A percentile compares a stretch with the other conserved stretches of the same genome.
phyloP scores from a whole-genome alignment of 2,888 invertebrate species.

The Bembecia ichneumoniformis region DNA sequence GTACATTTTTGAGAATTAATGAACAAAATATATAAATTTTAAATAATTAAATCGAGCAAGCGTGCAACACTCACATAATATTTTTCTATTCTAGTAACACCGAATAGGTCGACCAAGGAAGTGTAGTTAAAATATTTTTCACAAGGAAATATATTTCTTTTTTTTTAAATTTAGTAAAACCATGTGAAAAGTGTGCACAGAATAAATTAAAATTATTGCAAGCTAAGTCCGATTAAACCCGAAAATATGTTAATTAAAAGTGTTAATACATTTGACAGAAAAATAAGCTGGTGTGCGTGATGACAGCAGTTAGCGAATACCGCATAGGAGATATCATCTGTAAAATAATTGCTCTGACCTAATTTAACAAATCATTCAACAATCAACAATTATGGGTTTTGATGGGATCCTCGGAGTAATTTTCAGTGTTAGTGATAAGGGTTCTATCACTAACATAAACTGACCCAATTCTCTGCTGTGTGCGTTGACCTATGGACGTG shows the following conservation, averaged over 20 bases:
- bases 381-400: slow-evolving; percentile 21
- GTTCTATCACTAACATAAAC: slow-evolving; percentile 40
- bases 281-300: slow-evolving; percentile 27
- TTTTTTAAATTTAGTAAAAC: slow-evolving; percentile 42
- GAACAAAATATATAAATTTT: too few species aligned
- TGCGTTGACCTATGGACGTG: slow-evolving; percentile 66
- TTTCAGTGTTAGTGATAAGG: slow-evolving; percentile 15
- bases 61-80: background rate
- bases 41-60: too few species aligned
- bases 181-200: slow-evolving; percentile 29
- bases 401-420: slow-evolving; percentile 16
- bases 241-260: slow-evolving; percentile 32
- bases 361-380: slow-evolving; percentile 16
- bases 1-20: too few species aligned
- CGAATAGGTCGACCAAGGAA: slow-evolving; percentile 52
- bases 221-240: slow-evolving; percentile 24
- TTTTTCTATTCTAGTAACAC: slow-evolving; percentile 35
- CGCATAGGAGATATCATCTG: slow-evolving; percentile 41
- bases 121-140: slow-evolving; percentile 40
- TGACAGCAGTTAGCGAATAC: slow-evolving; percentile 42
- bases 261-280: slow-evolving; percentile 32
- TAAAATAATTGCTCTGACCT: slow-evolving; percentile 29
- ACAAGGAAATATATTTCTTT: slow-evolving; percentile 41
- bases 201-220: slow-evolving; percentile 29
- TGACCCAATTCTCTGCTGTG: slow-evolving; percentile 65